phyloP scores from a whole-genome alignment of 2,888 invertebrate genomes.

The Lathronympha strigana region DNA sequence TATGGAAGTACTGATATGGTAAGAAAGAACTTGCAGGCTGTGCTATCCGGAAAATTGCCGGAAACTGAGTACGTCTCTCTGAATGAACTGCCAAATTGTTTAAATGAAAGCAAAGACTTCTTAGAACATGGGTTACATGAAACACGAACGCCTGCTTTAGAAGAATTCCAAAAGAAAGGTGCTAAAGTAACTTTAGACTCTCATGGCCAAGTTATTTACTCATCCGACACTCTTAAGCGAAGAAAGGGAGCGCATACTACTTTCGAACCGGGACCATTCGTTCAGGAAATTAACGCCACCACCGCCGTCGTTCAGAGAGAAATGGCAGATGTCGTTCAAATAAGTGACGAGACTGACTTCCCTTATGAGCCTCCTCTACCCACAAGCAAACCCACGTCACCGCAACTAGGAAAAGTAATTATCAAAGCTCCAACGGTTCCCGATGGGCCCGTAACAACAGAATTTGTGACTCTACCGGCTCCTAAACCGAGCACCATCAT shows the following conservation, averaged over 20 bases:
- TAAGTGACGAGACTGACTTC: conserved; percentile 76
- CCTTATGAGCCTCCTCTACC: conserved; percentile 72
- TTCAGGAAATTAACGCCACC: conserved; percentile 85
- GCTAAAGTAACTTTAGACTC: conserved; percentile 93
- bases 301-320: conserved; percentile 70
- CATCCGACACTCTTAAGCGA: conserved; percentile 92
- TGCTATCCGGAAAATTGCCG: conserved; percentile 84
- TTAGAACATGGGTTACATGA: conserved; percentile 68
- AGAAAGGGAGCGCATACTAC: conserved; percentile 92
- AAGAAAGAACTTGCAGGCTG: conserved; percentile 85
- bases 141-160: conserved; percentile 62
- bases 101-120: conserved; percentile 74
- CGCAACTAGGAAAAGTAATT: conserved; percentile 86
- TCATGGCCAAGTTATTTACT: conserved; percentile 94
- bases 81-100: conserved; percentile 88
- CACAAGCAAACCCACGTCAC: conserved; percentile 83
- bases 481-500: conserved; percentile 86
- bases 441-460: conserved; percentile 77
- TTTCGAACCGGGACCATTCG: conserved; percentile 94
- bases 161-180: conserved; percentile 84
- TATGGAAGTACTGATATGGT: conserved; percentile 88
- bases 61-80: conserved; percentile 92
- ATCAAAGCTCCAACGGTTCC: conserved; percentile 82
- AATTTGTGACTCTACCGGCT: conserved; percentile 84
- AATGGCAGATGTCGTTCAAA: conserved; percentile 71